A percentile compares a stretch with the other conserved stretches of the same genome.
phyloP scores from a whole-genome alignment of 1,140 invertebrate genomes.

The Heterodera schachtii region DNA sequence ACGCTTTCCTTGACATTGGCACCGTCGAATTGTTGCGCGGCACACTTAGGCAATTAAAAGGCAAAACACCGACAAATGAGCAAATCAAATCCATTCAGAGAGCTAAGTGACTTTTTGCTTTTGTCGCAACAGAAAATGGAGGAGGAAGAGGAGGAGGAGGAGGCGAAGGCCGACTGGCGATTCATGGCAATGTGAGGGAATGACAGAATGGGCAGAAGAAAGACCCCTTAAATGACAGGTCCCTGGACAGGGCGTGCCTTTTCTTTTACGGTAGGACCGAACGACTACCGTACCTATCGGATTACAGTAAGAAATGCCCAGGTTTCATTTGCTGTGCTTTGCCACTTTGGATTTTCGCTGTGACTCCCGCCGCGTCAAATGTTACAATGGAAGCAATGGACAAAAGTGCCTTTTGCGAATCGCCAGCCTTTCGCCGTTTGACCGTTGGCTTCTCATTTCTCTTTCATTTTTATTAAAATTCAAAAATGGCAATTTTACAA shows the following conservation, averaged over 20 bases:
- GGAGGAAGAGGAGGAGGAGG: conserved; percentile 44
- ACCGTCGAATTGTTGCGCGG: conserved; percentile 35
- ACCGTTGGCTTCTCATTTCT: neutral
- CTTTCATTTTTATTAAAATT: too few species aligned
- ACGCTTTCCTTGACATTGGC: conserved; percentile 13
- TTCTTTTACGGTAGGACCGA: conserved; percentile 30
- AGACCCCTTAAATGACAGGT: neutral
- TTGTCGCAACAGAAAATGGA: conserved; percentile 43
- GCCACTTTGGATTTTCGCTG: conserved; percentile 30
- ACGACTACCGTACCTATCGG: neutral
- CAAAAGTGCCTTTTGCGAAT: conserved; percentile 2
- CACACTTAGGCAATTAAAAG: conserved; percentile 6
- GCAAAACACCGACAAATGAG: neutral
- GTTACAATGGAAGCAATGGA: neutral
- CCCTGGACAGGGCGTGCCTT: conserved; percentile 40
- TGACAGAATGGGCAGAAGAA: too few species aligned
- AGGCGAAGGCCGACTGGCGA: conserved; percentile 41
- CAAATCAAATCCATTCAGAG: neutral
- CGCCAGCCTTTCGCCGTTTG: neutral
- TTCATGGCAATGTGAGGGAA: conserved; percentile 40
- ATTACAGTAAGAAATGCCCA: neutral
- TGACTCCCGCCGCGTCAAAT: conserved; percentile 8
- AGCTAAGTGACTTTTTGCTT: conserved; percentile 41
- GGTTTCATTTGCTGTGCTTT: conserved; percentile 24
- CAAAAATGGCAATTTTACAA: too few species aligned